Evolutionary conservation across 2,113 vertebrate genomes (phyloP).

Genomic region (Petrocephalus zakoni): DNA sequence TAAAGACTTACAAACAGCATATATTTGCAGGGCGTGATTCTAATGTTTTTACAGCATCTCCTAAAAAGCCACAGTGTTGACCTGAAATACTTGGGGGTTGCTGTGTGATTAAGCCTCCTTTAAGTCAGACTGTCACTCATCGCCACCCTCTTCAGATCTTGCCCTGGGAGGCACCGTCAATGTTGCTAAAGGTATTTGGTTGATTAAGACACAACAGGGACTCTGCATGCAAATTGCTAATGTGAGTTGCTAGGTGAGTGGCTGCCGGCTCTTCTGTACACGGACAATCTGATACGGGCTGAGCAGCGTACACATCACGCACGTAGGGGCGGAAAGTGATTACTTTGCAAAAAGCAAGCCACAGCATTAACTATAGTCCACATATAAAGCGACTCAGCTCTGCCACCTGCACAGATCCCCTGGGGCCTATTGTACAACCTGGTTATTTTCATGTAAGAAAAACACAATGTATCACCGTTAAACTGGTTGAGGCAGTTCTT

Average conservation of each 20-base stretch:
- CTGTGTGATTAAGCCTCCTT: conserved; percentile 64
- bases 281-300: background rate
- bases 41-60: conserved; percentile 21
- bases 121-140: conserved; percentile 58
- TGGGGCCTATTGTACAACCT: background rate
- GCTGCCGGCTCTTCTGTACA: background rate
- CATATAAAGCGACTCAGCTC: conserved; percentile 5
- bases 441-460: conserved; percentile 18
- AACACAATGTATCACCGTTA: conserved; percentile 27
- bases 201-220: conserved; percentile 20
- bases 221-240: conserved; percentile 7
- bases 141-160: conserved; percentile 44
- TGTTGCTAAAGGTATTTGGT: conserved; percentile 45
- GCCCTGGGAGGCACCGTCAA: conserved; percentile 48
- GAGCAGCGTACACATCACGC: conserved; percentile 17
- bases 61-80: conserved; percentile 45
- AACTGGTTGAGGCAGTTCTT: conserved; percentile 56
- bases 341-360: conserved; percentile 40
- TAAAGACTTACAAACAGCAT: background rate
- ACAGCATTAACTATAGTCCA: background rate
- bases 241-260: background rate
- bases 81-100: conserved; percentile 58
- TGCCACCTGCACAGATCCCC: background rate
- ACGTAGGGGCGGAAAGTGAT: conserved; percentile 38
- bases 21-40: background rate